These are phyloP conservation scores for Plagodis dolabraria DNA, from an alignment of 2,888 invertebrate species.

Conservation along the genomic window DNA sequence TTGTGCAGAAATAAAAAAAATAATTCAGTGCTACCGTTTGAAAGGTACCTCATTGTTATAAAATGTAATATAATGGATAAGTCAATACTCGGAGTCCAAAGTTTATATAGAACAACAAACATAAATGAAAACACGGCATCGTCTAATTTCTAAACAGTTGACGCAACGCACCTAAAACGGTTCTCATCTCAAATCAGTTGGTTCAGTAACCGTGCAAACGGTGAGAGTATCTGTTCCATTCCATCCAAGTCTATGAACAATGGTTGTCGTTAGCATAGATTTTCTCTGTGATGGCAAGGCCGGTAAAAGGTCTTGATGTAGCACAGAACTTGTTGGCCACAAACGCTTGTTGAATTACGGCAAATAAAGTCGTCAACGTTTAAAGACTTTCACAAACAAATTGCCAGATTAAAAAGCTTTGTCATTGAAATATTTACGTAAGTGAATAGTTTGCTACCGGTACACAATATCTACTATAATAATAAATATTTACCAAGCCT, in stretches of 20 bases:
- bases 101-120: too few species aligned
- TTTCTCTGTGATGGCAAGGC: constrained; percentile 41
- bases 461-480: too few species aligned
- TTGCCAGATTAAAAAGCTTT: too few species aligned
- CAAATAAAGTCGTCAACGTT: background rate
- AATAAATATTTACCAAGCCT: too few species aligned
- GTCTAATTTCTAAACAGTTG: constrained; percentile 7
- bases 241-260: constrained; percentile 35
- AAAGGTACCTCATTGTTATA: too few species aligned
- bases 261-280: constrained; percentile 47
- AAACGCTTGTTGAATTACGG: background rate
- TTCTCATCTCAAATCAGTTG: constrained; percentile 14
- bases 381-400: too few species aligned
- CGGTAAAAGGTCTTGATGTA: constrained; percentile 1
- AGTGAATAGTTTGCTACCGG: too few species aligned
- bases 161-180: constrained; percentile 5
- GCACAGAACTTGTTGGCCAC: constrained; percentile 1
- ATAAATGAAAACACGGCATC: background rate
- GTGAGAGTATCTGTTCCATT: constrained; percentile 32
- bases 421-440: too few species aligned
- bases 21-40: too few species aligned
- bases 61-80: too few species aligned
- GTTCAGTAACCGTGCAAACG: constrained; percentile 20
- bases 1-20: too few species aligned
- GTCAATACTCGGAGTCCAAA: too few species aligned